Conservation (phyloP, 2,113 vertebrate genomes). For the Onychorhynchus coronatus region DNA sequence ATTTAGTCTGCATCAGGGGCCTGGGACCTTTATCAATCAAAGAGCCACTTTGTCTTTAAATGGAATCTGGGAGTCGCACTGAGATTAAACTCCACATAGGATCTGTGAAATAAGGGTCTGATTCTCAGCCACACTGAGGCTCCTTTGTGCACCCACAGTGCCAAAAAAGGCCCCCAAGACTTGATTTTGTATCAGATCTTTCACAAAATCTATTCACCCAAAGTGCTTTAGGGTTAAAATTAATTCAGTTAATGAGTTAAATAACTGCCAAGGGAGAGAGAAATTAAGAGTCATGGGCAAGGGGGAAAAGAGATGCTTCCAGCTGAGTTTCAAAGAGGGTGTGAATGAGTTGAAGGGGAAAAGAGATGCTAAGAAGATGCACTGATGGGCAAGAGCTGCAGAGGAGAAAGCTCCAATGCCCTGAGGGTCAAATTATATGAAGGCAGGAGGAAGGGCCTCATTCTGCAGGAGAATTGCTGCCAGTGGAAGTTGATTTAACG, state of each 20-base stretch:
- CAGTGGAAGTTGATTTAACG: background rate
- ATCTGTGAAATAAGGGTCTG: slow-evolving; percentile 10
- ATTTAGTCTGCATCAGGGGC: slow-evolving; percentile 57
- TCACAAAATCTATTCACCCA: slow-evolving; percentile 42
- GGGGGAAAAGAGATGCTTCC: slow-evolving; percentile 58
- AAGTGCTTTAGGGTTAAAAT: slow-evolving; percentile 58
- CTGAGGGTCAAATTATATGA: slow-evolving; percentile 3
- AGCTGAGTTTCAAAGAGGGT: slow-evolving; percentile 49
- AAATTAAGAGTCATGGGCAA: slow-evolving; percentile 66
- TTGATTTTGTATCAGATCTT: slow-evolving; percentile 44
- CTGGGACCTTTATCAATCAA: slow-evolving; percentile 64
- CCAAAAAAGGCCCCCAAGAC: slow-evolving; percentile 45
- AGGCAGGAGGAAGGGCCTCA: background rate
- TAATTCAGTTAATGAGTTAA: slow-evolving; percentile 69
- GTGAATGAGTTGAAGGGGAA: slow-evolving; percentile 51
- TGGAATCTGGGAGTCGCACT: background rate
- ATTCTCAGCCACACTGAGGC: slow-evolving; percentile 15
- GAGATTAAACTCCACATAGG: background rate
- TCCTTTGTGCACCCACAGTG: slow-evolving; percentile 40
- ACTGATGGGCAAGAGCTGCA: slow-evolving; percentile 16
- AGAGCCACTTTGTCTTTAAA: slow-evolving; percentile 57
- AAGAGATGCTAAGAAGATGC: slow-evolving; percentile 54
- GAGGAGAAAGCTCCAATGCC: slow-evolving; percentile 35
- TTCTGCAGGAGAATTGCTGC: background rate
- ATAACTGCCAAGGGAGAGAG: slow-evolving; percentile 64